Conservation (phyloP, 2,888 invertebrate species). For the Dinocampus coccinellae region DNA sequence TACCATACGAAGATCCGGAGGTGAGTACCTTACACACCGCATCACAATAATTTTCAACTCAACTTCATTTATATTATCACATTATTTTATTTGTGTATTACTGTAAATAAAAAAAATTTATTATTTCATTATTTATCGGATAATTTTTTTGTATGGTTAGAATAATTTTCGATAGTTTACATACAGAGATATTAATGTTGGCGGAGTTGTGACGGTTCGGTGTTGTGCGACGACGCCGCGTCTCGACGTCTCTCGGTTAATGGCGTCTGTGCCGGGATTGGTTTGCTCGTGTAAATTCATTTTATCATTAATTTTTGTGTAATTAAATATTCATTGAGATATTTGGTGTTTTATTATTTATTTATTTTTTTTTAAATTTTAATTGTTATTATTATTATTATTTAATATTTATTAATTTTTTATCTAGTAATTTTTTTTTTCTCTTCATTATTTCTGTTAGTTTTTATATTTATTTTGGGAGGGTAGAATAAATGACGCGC, state of each 20-base stretch:
- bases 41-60: constrained; percentile 13
- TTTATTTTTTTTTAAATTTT: background rate
- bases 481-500: constrained; percentile 31
- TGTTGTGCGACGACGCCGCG: constrained; percentile 34
- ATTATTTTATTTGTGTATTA: background rate
- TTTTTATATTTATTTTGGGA: too few relatives aligned
- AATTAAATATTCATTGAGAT: too few relatives aligned
- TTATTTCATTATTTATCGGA: background rate
- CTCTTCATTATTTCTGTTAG: too few relatives aligned
- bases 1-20: constrained; percentile 39
- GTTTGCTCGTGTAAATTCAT: constrained; percentile 6
- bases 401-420: constrained; percentile 5
- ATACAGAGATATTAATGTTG: constrained; percentile 36
- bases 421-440: background rate
- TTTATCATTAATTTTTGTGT: too few relatives aligned
- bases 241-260: constrained; percentile 30
- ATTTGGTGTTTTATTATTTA: background rate
- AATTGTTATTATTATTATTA: background rate
- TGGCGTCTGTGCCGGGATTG: constrained; percentile 34
- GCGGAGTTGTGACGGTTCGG: constrained; percentile 23
- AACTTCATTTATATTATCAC: background rate
- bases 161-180: constrained; percentile 5
- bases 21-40: constrained; percentile 26
- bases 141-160: constrained; percentile 2
- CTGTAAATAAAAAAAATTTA: background rate